These are phyloP conservation scores for Sebastes nivosus DNA, from an alignment of 2,797 vertebrate species.

Conservation along the genomic window DNA sequence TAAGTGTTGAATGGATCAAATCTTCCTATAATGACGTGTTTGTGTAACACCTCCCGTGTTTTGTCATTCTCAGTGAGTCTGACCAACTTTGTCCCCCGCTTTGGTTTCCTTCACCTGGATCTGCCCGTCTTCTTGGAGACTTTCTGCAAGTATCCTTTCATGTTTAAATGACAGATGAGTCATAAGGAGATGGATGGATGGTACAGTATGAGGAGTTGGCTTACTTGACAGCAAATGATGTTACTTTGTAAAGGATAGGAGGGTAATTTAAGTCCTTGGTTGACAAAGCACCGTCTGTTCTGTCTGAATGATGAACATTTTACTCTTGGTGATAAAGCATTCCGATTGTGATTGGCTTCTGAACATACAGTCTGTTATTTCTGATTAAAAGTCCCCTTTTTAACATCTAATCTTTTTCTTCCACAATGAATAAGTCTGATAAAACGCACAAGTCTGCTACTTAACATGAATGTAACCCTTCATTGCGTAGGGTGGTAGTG, in stretches of 20 bases:
- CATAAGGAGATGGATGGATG: background rate
- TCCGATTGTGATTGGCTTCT: background rate
- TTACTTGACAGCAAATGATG: background rate
- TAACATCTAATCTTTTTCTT: background rate
- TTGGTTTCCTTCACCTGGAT: constrained; percentile 91
- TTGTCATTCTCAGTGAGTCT: constrained; percentile 87
- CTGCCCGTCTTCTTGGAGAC: constrained; percentile 94
- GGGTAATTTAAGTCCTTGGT: background rate
- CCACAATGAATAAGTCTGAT: background rate
- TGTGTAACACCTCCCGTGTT: background rate
- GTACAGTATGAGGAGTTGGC: background rate
- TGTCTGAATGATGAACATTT: background rate
- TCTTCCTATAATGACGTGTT: background rate
- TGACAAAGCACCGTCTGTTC: background rate
- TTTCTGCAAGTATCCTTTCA: constrained; percentile 99
- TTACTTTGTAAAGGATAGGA: background rate
- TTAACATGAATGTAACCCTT: background rate
- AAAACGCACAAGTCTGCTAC: background rate
- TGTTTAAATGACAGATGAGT: background rate
- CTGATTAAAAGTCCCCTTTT: background rate
- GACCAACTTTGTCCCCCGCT: constrained; percentile 94
- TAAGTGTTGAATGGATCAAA: background rate
- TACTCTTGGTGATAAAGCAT: background rate
- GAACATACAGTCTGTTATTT: background rate
- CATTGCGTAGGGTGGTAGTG: background rate